Evolutionary conservation across 1,140 invertebrate species (phyloP), one percentile per base, ranked within the genome.

Genomic region (Magallana angulata): DNA sequence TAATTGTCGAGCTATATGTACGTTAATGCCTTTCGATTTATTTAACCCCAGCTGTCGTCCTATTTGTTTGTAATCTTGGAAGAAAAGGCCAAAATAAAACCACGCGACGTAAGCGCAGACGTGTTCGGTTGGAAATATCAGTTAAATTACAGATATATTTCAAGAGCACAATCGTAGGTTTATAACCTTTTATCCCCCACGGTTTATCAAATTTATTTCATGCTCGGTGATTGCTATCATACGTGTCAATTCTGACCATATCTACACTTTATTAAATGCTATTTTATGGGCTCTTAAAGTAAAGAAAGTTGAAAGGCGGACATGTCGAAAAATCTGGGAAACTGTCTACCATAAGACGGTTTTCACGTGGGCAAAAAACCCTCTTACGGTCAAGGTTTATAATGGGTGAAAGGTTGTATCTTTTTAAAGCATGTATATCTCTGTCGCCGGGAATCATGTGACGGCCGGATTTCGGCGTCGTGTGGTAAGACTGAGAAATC

Each of bases 171-270:
- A 71, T 71, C 64, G 18, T 24, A 71, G 68, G 68, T 76, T 76
- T 76, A 76, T 30, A 76, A 76, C 24, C 24, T 12, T 76, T 76
- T 76, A 76, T 76, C 68, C 24, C 68, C 68, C 68, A 76, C 68
- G 68, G 68, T 76, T 76, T 76, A 76, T 76, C 68, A 76, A 76
- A 36, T 76, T 76, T 76, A 76, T 76, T 76, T 76, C 68, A 76
- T 76, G 12, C 68, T 76, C 18, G 9, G 68, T 36, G 68, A 76
- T 76, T 76, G 24, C 68, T 76, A 76, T 36, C 68, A 76, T 36
- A 76, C 68, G 24, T 36, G 68, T 76, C 68, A 76, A 76, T 76
- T 76, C 24, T 18, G 24, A 30, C 68, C 68, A 76, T 24, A 76
- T 76, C 68, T 76, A 12, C 24, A 36, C 68, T 36, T 76, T 76